A percentile compares a stretch with the other conserved stretches of the same genome.
Conservation (phyloP, 2,888 invertebrate species). For the Ditula angustiorana region DNA sequence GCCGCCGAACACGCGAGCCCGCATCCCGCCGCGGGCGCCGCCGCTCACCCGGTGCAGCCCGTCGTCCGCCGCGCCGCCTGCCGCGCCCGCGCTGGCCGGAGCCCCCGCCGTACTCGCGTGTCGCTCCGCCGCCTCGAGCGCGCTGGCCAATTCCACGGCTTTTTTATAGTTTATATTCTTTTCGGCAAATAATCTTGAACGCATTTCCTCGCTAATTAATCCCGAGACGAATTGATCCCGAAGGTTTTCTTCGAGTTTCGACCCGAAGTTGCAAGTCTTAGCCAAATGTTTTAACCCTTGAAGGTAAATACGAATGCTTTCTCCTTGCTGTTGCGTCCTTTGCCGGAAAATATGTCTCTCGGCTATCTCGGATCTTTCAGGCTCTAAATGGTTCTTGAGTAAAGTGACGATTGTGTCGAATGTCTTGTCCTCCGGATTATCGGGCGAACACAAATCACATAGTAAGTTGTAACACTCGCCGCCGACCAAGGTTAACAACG, state of each 20-base stretch:
- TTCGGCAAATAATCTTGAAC: constrained; percentile 1
- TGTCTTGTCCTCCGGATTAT: no score
- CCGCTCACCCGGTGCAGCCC: constrained; percentile 16
- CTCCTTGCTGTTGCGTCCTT: no score
- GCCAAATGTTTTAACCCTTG: no score
- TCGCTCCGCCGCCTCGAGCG: neutral
- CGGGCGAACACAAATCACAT: neutral
- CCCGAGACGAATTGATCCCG: no score
- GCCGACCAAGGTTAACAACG: neutral
- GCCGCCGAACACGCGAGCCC: constrained; percentile 9
- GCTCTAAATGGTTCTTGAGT: neutral
- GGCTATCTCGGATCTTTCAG: neutral
- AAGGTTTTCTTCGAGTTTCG: no score
- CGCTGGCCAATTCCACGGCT: neutral
- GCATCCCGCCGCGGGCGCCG: constrained; percentile 16
- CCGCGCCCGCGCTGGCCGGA: constrained; percentile 4
- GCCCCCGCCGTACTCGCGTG: neutral
- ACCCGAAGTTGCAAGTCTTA: no score
- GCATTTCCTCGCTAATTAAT: neutral
- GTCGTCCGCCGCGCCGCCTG: neutral
- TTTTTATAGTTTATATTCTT: neutral
- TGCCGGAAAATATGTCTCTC: neutral
- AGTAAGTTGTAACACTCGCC: constrained; percentile 6
- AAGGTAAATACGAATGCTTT: no score
- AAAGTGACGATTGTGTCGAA: no score